Evolutionary conservation across 2,113 vertebrate species (phyloP).

Genomic region (Nymphicus hollandicus): DNA sequence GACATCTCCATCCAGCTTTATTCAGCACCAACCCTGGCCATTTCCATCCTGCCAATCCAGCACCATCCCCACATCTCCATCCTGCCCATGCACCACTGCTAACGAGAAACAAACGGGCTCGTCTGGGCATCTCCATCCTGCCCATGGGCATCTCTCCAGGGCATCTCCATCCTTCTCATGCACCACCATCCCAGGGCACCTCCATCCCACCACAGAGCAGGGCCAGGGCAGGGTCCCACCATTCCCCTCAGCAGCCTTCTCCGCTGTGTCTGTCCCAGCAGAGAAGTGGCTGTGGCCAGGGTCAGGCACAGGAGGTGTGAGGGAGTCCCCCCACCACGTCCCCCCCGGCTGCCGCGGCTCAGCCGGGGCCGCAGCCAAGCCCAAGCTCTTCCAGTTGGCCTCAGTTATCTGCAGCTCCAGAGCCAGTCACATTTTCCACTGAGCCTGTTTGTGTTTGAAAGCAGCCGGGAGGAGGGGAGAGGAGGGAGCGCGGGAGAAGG

Average conservation of each 20-base stretch:
- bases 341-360: not conserved
- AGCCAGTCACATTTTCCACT: constrained; percentile 37
- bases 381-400: constrained; percentile 33
- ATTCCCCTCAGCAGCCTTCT: not conserved
- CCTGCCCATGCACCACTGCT: not conserved
- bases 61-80: not conserved
- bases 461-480: not conserved
- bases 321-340: not conserved
- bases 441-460: not conserved
- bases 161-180: not conserved
- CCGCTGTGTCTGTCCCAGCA: fast-evolving
- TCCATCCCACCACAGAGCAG: not conserved
- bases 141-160: not conserved
- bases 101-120: not conserved
- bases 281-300: fast-evolving
- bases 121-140: not conserved
- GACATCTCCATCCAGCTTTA: not conserved
- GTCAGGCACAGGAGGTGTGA: not conserved
- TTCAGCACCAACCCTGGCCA: not conserved
- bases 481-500: not conserved
- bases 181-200: not conserved
- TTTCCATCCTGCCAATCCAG: fast-evolving
- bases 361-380: not conserved
- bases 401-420: not conserved
- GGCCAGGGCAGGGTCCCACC: not conserved